Conservation (phyloP, 2,797 vertebrate species). For the Megalops cyprinoides region DNA sequence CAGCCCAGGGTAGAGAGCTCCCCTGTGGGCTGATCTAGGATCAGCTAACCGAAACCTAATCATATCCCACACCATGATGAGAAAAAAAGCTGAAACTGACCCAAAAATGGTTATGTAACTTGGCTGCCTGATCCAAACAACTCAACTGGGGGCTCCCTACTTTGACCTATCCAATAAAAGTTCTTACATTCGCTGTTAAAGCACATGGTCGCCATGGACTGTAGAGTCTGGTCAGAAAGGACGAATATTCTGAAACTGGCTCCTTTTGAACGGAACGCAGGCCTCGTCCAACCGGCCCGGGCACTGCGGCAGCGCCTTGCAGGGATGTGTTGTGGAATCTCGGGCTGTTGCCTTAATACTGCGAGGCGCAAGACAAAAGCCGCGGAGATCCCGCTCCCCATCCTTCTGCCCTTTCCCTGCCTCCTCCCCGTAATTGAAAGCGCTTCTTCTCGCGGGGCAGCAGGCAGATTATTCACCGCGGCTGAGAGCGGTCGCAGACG, state of each 20-base stretch:
- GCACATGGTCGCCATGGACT: not conserved
- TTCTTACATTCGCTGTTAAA: not conserved
- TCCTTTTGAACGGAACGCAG: too few relatives aligned
- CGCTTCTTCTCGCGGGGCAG: not conserved
- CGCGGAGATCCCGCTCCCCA: not conserved
- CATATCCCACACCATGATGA: not conserved
- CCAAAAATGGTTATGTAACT: too few relatives aligned
- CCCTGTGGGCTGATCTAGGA: not conserved
- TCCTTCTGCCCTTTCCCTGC: not conserved
- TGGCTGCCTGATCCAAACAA: too few relatives aligned
- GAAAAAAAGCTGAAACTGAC: not conserved
- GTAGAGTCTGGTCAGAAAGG: not conserved
- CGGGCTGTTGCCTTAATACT: too few relatives aligned
- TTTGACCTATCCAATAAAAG: not conserved
- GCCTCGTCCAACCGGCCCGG: not conserved
- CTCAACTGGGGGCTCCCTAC: not conserved
- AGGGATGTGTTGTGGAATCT: too few relatives aligned
- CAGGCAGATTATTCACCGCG: not conserved
- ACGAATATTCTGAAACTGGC: not conserved
- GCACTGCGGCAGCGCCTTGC: too few relatives aligned
- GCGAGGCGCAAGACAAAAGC: not conserved
- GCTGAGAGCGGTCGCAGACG: not conserved
- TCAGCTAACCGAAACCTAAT: constrained; percentile 1
- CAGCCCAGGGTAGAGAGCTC: not conserved
- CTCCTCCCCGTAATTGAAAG: not conserved